Evolutionary conservation across 2,888 invertebrate genomes (phyloP).

Genomic region (Drosophila colorata): DNA sequence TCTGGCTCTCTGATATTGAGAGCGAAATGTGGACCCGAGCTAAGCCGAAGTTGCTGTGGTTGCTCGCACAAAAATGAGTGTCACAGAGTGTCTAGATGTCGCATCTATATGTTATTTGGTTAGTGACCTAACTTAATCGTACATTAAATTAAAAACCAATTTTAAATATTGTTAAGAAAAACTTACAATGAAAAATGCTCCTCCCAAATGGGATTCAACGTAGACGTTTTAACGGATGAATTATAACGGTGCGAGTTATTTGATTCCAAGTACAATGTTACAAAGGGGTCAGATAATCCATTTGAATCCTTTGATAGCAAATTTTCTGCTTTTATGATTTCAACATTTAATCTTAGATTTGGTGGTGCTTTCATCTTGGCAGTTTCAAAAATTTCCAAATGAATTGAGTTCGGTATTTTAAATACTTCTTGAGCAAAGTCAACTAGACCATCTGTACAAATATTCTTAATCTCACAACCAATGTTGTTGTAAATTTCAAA

Average conservation of each 20-base stretch:
- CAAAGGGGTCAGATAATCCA: constrained; percentile 98
- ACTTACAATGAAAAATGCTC: constrained; percentile 95
- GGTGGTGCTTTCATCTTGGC: constrained; percentile 93
- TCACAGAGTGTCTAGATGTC: too few species aligned
- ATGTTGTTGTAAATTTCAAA: constrained; percentile 94
- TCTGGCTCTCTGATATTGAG: too few species aligned
- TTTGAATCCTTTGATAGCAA: constrained; percentile 94
- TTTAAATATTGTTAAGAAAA: neutral
- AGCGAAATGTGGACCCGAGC: too few species aligned
- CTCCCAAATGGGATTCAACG: constrained; percentile 97
- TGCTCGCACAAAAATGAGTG: too few species aligned
- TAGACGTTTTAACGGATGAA: constrained; percentile 95
- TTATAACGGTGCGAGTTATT: constrained; percentile 92
- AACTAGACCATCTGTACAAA: constrained; percentile 89
- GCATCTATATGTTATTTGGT: too few species aligned
- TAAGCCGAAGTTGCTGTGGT: too few species aligned
- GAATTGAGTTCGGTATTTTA: constrained; percentile 90
- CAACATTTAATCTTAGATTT: constrained; percentile 93
- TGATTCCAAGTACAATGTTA: constrained; percentile 94
- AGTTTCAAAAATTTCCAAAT: constrained; percentile 89
- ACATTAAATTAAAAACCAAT: constrained; percentile 1
- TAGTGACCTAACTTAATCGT: neutral
- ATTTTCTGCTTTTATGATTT: constrained; percentile 94
- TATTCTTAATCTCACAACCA: constrained; percentile 90
- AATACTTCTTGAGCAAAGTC: constrained; percentile 93